Evolutionary conservation across 2,797 vertebrate genomes (phyloP), one percentile per base, ranked within the genome.

Genomic region (Amazona ochrocephala): DNA sequence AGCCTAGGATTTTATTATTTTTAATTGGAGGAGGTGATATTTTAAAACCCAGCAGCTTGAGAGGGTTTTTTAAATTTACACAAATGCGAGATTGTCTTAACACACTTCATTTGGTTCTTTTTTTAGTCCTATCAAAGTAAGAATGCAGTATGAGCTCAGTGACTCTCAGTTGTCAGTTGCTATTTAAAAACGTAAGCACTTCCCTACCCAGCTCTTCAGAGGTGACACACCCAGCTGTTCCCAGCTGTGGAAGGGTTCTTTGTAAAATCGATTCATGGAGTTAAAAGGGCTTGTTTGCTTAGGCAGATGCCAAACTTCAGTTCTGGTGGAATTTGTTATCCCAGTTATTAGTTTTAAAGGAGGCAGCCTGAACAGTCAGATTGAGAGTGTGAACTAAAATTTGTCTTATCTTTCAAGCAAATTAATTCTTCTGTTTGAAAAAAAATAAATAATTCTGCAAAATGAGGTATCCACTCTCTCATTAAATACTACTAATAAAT

Each of bases 101-200:
- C 86, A 24, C 80, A 37, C 80, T 95, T 84, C 2, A 65, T 85
- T 39, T 85, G 32, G 61, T 76, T 74, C 8, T 79, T 82, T 66
- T 64, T 64, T 90, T 79, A 76, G 12, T 74, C 78, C 29, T 87
- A 20, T 88, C 77, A 41, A 62, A 94, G 66, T 54, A 94, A 95
- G 79, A 93, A 60, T 48, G 90, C 86, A 96, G 80, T 75, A 79
- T 7, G 75, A 96, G 88, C 87, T 74, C 50, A 89, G 77, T 27
- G 68, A 91, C 68, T 89, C 84, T 90, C 80, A 92, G 93, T 95
- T 98, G 95, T 94, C 93, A 92, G 44, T 94, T 96, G 20, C 96
- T 97, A 91, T 97, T 98, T 97, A 67, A 96, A 97, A 96, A 89
- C 26, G n/a, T 80, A 94, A 97, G 84, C 78, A 74, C 84, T 97